Base-by-base conservation (phyloP, 2,888 invertebrate species). In the Standfussiana lucernea region DNA sequence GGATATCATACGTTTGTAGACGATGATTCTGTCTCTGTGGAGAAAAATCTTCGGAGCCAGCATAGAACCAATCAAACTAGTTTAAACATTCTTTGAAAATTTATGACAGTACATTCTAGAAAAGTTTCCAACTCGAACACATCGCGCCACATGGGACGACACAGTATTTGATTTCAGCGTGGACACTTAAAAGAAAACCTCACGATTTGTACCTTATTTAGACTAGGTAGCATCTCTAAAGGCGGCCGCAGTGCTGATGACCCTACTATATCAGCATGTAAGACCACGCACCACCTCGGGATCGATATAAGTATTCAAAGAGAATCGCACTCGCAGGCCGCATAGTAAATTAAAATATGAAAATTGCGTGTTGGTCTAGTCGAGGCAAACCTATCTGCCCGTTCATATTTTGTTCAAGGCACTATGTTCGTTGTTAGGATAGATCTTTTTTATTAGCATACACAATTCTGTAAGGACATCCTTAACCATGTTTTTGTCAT, bases 331-430 rank as follows among this genome's bases (percentile, higher is more conserved):
- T 61, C 11, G 45, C 32, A 35, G n/a, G 37, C 42, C 10, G 56
- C 42, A 75, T 59, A 59, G 40, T 65, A 75, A 82, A 75, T 56
- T 66, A 45, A 79, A 61, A 76, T 61, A 66, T 78, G 76, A 82
- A 74, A 78, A n/a, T 11, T 74, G n/a, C n/a, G 77, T 53, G 65
- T 45, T 61, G 50, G 35, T 66, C 40, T 35, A 37, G 15, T 45
- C 50, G 42, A 21, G 42, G 50, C 28, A n/a, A 67, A 79, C 61
- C 66, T 66, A 37, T 75, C 32, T 35, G 35, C 35, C 18, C n/a
- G n/a, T n/a, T n/a, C n/a, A n/a, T n/a, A n/a, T n/a, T n/a, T n/a
- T 53, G 3, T 64, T 80, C 42, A 35, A 62, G 28, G 50, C 15
- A 37, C 42, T 42, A 32, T 28, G 42, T 73, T 32, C 28, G 18